Conservation (phyloP, 2,113 vertebrate genomes). For the Pampusana beccarii region DNA sequence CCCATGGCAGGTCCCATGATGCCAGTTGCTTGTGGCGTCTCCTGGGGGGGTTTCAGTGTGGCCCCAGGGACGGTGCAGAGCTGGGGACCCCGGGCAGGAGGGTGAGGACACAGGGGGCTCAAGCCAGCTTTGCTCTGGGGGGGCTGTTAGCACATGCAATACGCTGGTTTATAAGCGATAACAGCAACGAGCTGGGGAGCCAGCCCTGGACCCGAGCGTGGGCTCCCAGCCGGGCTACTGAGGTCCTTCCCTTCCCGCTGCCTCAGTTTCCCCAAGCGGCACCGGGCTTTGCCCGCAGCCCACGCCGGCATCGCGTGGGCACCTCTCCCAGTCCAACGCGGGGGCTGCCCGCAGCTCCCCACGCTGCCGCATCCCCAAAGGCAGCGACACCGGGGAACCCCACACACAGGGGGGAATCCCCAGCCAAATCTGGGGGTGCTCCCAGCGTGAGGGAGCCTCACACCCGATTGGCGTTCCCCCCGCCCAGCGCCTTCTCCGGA, state of each 20-base stretch:
- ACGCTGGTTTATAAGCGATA: background rate
- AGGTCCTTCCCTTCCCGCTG: background rate
- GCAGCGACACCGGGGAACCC: background rate
- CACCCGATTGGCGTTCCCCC: conserved; percentile 62
- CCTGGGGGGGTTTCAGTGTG: rapidly evolving
- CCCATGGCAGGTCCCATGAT: background rate
- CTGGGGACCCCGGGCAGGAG: rapidly evolving
- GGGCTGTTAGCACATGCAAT: conserved; percentile 30
- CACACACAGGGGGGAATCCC: background rate
- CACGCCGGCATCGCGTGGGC: rapidly evolving
- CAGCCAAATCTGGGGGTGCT: background rate
- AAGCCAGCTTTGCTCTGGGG: background rate
- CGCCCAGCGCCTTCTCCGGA: background rate
- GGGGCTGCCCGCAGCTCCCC: conserved; percentile 48
- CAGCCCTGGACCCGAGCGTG: background rate
- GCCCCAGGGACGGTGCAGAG: background rate
- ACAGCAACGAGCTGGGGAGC: background rate
- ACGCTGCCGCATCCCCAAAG: background rate
- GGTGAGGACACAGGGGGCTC: background rate
- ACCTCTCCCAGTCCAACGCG: background rate
- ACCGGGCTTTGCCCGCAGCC: rapidly evolving
- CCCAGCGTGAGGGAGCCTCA: background rate
- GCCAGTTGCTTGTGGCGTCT: too few relatives aligned
- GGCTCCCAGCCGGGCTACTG: background rate
- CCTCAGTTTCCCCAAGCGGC: background rate